phyloP scores from a whole-genome alignment of 2,888 invertebrate genomes.

The Idaea straminata region DNA sequence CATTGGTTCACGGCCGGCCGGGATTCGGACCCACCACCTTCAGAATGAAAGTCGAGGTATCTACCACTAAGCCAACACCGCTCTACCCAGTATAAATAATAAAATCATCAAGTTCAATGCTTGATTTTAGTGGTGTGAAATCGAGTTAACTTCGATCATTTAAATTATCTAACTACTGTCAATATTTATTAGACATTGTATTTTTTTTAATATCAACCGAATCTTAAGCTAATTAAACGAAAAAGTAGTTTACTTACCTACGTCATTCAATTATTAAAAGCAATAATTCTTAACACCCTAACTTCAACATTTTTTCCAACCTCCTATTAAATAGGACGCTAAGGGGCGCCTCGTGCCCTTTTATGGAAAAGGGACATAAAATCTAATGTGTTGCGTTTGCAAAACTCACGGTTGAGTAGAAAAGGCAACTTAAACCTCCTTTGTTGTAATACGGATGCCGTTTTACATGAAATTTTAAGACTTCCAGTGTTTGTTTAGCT shows the following conservation, averaged over 20 bases:
- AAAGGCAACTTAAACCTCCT: neutral
- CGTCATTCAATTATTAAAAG: neutral
- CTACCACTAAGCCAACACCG: too few relatives aligned
- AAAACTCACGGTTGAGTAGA: constrained; percentile 1
- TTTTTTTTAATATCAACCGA: too few relatives aligned
- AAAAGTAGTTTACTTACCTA: neutral
- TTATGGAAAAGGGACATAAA: constrained; percentile 3
- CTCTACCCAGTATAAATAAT: too few relatives aligned
- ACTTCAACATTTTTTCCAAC: neutral
- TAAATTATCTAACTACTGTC: too few relatives aligned
- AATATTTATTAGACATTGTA: too few relatives aligned
- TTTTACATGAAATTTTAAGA: constrained; percentile 14
- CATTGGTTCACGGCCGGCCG: too few relatives aligned
- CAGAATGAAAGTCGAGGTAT: too few relatives aligned
- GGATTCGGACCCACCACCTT: too few relatives aligned
- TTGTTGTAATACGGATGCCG: constrained; percentile 2
- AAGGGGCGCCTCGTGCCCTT: neutral
- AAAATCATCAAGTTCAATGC: too few relatives aligned
- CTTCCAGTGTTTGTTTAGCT: constrained; percentile 16
- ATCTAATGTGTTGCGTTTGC: constrained; percentile 12
- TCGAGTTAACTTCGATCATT: too few relatives aligned
- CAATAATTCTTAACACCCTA: neutral
- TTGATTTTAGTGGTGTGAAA: too few relatives aligned
- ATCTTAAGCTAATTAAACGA: too few relatives aligned
- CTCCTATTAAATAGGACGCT: neutral